Evolutionary conservation across 2,888 invertebrate species (phyloP), one percentile per base, ranked within the genome.

Genomic region (Caenorhabditis becei): DNA sequence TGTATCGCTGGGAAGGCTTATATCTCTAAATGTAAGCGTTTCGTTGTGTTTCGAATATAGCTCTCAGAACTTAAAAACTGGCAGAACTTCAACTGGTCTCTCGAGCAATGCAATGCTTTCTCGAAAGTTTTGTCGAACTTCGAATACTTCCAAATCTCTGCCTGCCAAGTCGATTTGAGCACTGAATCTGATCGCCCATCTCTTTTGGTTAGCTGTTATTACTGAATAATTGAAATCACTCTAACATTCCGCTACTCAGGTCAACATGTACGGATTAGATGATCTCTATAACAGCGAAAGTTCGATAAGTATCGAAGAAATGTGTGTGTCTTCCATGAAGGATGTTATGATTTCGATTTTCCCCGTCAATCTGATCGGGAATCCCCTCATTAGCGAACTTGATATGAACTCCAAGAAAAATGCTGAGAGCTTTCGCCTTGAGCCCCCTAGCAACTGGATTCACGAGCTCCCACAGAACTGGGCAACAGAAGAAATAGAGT

Each of bases 1-100:
- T 44, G 28, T 69, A 1, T 56, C 74, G n/a, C 23, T 80, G 18
- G 65, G 63, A 14, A 35, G 75, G 18, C n/a, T 74, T 16, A 37
- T 24, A 10, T 44, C 53, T 16, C 37, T 71, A 10, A 47, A 63
- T 44, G 71, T 62, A 63, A 32, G 58, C 23, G 11, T 44, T 47
- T 26, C 37, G 4, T 14, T 56, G 5, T 56, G 16, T 26, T 28
- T 28, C 5, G 2, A 56, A 14, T 14, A 28, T 10, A 35, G 35
- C n/a, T 35, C 7, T 5, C 35, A 35, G 7, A 10, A 35, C 35
- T 8, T 5, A 5, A 16, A 41, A 3, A 14, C 41, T 14, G 41
- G 41, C 8, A 41, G 41, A 14, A 41, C n/a, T n/a, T n/a, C n/a
- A 16, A 16, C 8, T 10, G 41, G 41, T 41, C 41, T 14, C 16